A percentile compares a stretch with the other conserved stretches of the same genome.
Conservation (phyloP, 2,113 vertebrate species). For the Phylloscopus trochiloides region DNA sequence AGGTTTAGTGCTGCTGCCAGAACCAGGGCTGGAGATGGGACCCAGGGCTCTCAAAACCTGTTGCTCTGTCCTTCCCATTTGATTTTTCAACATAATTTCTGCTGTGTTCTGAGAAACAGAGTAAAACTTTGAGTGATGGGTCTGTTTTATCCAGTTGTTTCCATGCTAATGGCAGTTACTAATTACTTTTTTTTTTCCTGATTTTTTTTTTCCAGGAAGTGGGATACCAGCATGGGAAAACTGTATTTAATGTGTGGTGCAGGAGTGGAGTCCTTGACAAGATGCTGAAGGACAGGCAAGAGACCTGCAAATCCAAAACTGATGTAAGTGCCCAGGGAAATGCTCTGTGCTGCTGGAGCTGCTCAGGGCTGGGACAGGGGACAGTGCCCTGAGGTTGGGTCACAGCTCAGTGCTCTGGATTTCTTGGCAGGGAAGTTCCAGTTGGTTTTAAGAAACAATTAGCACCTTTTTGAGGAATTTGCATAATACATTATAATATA, state of each 20-base stretch:
- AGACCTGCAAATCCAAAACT: slow-evolving; percentile 81
- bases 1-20: background rate
- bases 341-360: background rate
- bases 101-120: background rate
- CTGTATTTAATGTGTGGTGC: slow-evolving; percentile 87
- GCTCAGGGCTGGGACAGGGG: background rate
- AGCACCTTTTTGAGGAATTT: background rate
- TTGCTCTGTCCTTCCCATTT: background rate
- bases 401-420: background rate
- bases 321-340: slow-evolving; percentile 74
- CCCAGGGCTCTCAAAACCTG: background rate
- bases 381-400: background rate
- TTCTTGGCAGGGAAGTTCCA: background rate
- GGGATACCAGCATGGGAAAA: slow-evolving; percentile 90
- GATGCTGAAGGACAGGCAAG: slow-evolving; percentile 89
- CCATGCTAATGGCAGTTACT: background rate
- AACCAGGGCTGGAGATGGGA: background rate
- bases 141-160: background rate
- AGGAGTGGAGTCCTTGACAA: slow-evolving; percentile 86
- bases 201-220: slow-evolving; percentile 78
- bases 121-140: fast-evolving
- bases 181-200: background rate
- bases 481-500: background rate
- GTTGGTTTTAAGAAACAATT: background rate
- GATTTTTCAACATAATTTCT: background rate